Conservation (phyloP, 2,888 invertebrate species). For the Fabriciana adippe region DNA sequence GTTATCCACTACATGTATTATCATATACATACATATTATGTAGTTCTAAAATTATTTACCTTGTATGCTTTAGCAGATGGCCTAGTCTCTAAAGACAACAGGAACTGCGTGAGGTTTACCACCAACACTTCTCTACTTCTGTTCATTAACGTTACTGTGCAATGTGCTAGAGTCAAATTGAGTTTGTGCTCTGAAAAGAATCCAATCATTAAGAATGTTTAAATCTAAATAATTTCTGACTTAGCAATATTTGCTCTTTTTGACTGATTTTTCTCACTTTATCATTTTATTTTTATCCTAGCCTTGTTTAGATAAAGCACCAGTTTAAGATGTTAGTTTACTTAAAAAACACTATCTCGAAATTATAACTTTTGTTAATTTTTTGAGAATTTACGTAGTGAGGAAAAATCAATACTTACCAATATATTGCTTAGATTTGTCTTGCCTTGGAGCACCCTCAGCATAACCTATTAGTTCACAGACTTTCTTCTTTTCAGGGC, state of each 20-base stretch:
- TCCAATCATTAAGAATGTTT: too few species aligned
- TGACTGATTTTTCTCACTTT: too few species aligned
- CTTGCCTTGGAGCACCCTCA: constrained; percentile 76
- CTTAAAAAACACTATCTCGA: too few species aligned
- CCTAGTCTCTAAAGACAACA: constrained; percentile 85
- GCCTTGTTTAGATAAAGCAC: neutral
- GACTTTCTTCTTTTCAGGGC: constrained; percentile 83
- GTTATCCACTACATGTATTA: too few species aligned
- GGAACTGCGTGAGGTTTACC: constrained; percentile 87
- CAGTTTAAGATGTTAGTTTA: too few species aligned
- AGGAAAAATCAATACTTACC: constrained; percentile 60
- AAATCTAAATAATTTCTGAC: too few species aligned
- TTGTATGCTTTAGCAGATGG: constrained; percentile 86
- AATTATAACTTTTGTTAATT: too few species aligned
- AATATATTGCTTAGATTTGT: constrained; percentile 81
- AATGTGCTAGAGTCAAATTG: constrained; percentile 88
- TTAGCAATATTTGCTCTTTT: too few species aligned
- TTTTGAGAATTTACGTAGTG: neutral
- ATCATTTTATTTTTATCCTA: neutral
- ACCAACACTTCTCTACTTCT: constrained; percentile 87
- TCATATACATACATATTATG: too few species aligned
- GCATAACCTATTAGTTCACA: constrained; percentile 85
- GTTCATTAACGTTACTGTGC: constrained; percentile 86
- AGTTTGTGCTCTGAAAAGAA: constrained; percentile 86
- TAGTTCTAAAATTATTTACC: constrained; percentile 49